Evolutionary conservation across 2,888 invertebrate genomes (phyloP), one percentile per base, ranked within the genome.

Genomic region (Diaperis boleti): DNA sequence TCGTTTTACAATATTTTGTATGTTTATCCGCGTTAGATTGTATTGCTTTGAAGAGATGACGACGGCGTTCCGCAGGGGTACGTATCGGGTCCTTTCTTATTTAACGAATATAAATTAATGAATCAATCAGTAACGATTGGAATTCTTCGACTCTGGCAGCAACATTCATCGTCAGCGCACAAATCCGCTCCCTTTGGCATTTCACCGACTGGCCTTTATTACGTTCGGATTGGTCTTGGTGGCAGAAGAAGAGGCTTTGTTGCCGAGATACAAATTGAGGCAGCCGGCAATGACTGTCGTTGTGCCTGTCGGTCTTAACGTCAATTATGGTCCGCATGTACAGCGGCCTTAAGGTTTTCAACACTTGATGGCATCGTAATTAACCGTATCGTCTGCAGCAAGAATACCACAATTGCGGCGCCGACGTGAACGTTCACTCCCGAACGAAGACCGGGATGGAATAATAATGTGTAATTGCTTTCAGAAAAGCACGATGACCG

Each of bases 341-440:
- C 31, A 29, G 17, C 37, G 17, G 57, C 57, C 62, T 57, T 57
- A 42, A 62, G 62, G 57, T 29, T 62, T 62, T 62, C 62, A 62
- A 62, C 62, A 62, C 62, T 57, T 62, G 62, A 62, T 62, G 62
- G 62, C 52, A 59, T 59, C 52, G 59, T 64, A 68, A 68, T 64
- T 65, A 65, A 64, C 41, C 68, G 64, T 66, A 59, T 64, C 68
- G 68, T 68, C 66, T 68, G 62, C 64, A 37, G 56, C 57, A 37
- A 64, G 65, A 62, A 57, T 56, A 62, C 64, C 41, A 59, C 65
- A 66, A 66, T 68, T 68, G 68, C 66, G 63, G 62, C 68, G 62
- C 64, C 64, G 60, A 50, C 44, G 18, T 45, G 42, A 55, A 42
- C 55, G 33, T 42, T 11, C 20, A 39, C 29, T 41, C 54, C 49